These are phyloP conservation scores for Drosophila trichaetosa DNA, from an alignment of 2,888 invertebrate species.

Conservation along the genomic window DNA sequence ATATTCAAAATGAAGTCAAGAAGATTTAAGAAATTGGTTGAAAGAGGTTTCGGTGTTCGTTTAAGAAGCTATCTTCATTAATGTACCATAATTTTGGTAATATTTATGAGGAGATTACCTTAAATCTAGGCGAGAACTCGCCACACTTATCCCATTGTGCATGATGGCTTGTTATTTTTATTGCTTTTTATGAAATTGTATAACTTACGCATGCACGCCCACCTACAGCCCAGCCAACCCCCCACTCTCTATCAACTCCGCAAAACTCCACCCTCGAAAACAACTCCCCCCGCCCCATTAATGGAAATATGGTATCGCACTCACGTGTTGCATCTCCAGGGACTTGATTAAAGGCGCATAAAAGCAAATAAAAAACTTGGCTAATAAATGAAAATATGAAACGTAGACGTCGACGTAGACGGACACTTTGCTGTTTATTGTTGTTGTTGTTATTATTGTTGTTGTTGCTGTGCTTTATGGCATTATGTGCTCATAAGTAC, in stretches of 20 bases:
- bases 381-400: conserved; percentile 80
- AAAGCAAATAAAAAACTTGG: conserved; percentile 74
- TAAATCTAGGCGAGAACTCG: conserved; percentile 27
- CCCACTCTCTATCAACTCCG: conserved; percentile 4
- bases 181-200: conserved; percentile 68
- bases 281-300: conserved; percentile 43
- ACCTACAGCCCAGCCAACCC: conserved; percentile 20
- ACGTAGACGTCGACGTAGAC: conserved; percentile 44
- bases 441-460: conserved; percentile 10
- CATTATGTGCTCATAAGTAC: conserved; percentile 39
- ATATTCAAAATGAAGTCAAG: too few species aligned
- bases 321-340: conserved; percentile 83
- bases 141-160: conserved; percentile 48
- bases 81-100: neutral
- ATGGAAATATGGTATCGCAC: conserved; percentile 54
- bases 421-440: conserved; percentile 14
- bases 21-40: neutral
- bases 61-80: neutral
- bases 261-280: conserved; percentile 2
- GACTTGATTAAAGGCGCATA: conserved; percentile 82
- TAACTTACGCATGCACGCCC: conserved; percentile 63
- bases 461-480: conserved; percentile 35
- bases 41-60: neutral
- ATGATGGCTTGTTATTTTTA: conserved; percentile 54
- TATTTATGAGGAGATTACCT: conserved; percentile 9